phyloP scores from a whole-genome alignment of 1,140 invertebrate genomes.

The Goniozus legneri region DNA sequence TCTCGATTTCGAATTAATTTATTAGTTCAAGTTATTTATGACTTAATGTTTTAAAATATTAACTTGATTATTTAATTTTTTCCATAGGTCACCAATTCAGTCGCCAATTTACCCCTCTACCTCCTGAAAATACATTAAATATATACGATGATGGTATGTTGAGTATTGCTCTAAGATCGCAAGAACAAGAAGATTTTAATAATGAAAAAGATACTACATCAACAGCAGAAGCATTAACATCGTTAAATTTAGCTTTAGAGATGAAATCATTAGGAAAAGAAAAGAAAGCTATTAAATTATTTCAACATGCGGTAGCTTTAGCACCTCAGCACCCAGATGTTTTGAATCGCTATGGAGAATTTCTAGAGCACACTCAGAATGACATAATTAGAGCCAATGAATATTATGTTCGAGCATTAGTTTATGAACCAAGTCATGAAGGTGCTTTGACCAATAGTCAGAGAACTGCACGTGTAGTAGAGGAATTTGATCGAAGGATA shows the following conservation, averaged over 20 bases:
- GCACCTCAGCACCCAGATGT: slow-evolving; percentile 90
- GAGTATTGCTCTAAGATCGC: slow-evolving; percentile 22
- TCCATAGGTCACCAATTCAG: slow-evolving; percentile 22
- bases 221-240: slow-evolving; percentile 73
- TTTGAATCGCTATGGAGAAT: slow-evolving; percentile 89
- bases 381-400: slow-evolving; percentile 89
- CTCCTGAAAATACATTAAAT: slow-evolving; percentile 33
- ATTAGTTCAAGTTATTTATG: slow-evolving; percentile 3
- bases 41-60: slow-evolving; percentile 1
- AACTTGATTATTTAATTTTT: slow-evolving; percentile 5
- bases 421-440: slow-evolving; percentile 76
- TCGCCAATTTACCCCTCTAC: slow-evolving; percentile 33
- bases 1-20: not conserved
- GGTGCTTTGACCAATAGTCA: slow-evolving; percentile 77
- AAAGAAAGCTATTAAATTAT: slow-evolving; percentile 83
- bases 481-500: slow-evolving; percentile 80
- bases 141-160: slow-evolving; percentile 39
- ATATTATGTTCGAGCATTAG: slow-evolving; percentile 70
- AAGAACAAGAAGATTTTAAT: slow-evolving; percentile 17
- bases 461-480: slow-evolving; percentile 82
- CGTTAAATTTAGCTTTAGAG: slow-evolving; percentile 78
- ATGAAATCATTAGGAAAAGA: slow-evolving; percentile 78
- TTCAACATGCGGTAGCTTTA: slow-evolving; percentile 85
- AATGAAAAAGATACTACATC: slow-evolving; percentile 33
- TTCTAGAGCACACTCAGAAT: slow-evolving; percentile 80